Evolutionary conservation across 2,888 invertebrate species (phyloP).

Genomic region (Calameuta pallipes): DNA sequence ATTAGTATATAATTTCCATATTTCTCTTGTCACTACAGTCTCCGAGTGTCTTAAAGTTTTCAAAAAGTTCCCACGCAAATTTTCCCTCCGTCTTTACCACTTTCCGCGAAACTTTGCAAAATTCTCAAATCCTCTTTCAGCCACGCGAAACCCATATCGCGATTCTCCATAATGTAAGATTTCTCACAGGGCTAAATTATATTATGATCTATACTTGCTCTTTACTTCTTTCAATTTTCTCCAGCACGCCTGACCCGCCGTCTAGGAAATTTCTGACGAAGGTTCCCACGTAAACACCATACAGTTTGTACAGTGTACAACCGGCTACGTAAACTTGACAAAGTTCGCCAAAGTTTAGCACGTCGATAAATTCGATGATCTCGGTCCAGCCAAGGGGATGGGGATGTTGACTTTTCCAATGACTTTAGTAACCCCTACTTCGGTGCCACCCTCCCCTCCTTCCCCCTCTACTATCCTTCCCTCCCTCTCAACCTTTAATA

Average conservation of each 20-base stretch:
- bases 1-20: neutral
- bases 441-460: neutral
- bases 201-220: neutral
- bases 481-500: neutral
- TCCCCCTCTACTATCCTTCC: neutral
- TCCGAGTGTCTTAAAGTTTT: neutral
- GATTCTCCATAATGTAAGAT: neutral
- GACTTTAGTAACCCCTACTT: neutral
- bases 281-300: neutral
- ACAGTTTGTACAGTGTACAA: neutral
- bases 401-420: constrained; percentile 26
- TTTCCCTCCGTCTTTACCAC: neutral
- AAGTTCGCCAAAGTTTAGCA: neutral
- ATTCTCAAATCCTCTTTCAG: neutral
- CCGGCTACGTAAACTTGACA: neutral
- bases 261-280: neutral
- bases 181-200: neutral
- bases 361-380: constrained; percentile 40
- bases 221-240: neutral
- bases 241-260: neutral
- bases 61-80: neutral
- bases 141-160: neutral
- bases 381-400: constrained; percentile 11
- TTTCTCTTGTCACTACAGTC: neutral
- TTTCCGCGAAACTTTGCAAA: neutral